These are phyloP conservation scores for Phortica magna DNA, from an alignment of 2,888 invertebrate species.

Conservation along the genomic window DNA sequence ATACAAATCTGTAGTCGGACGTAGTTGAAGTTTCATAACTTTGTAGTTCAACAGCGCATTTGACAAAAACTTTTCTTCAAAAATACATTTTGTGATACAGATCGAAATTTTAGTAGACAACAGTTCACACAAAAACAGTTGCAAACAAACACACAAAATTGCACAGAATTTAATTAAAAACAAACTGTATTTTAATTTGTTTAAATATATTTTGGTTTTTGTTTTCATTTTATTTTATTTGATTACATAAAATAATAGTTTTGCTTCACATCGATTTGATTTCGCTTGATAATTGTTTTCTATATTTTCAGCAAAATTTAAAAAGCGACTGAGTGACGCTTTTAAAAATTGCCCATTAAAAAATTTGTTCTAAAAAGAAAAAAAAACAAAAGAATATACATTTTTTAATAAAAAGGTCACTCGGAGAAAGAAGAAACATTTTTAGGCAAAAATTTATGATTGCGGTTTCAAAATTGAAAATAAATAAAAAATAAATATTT, in stretches of 20 bases:
- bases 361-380: conserved; percentile 68
- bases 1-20: background rate
- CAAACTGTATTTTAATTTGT: conserved; percentile 50
- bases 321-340: conserved; percentile 76
- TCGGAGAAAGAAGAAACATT: conserved; percentile 21
- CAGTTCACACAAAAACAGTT: too few species aligned
- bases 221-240: conserved; percentile 46
- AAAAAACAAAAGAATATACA: conserved; percentile 34
- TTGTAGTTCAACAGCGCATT: too few species aligned
- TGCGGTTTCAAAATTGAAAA: conserved; percentile 70
- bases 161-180: conserved; percentile 35
- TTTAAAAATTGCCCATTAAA: conserved; percentile 74
- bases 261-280: conserved; percentile 14
- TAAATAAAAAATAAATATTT: conserved; percentile 4
- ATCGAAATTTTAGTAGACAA: too few species aligned
- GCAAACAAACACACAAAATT: background rate
- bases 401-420: conserved; percentile 8
- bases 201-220: conserved; percentile 47
- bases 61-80: too few species aligned
- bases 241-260: conserved; percentile 40
- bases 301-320: conserved; percentile 75
- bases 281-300: conserved; percentile 47
- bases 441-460: conserved; percentile 51
- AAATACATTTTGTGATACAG: too few species aligned
- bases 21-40: too few species aligned